Conservation (phyloP, 2,797 vertebrate genomes). For the Scarus forsteni region DNA sequence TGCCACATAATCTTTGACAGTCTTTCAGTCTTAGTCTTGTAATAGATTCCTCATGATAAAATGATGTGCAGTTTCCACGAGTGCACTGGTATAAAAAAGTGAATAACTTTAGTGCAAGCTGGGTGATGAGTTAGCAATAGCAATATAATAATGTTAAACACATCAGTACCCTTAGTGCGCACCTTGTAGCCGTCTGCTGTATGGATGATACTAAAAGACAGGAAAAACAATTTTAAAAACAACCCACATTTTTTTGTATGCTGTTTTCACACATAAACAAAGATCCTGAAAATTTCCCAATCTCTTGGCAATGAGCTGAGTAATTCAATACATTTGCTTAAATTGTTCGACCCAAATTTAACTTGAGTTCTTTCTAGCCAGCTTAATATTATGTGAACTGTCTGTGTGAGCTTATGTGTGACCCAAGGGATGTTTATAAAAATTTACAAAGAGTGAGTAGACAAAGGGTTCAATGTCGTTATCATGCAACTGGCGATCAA, state of each 20-base stretch:
- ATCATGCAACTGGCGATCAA: too few species aligned
- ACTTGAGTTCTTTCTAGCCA: too few species aligned
- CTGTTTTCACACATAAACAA: neutral
- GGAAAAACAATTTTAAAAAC: slow-evolving; percentile 16
- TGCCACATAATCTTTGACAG: neutral
- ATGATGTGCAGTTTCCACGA: slow-evolving; percentile 15
- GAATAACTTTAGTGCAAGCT: slow-evolving; percentile 13
- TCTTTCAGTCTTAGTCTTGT: neutral
- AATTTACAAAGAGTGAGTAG: too few species aligned
- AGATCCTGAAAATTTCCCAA: too few species aligned
- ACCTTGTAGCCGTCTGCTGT: slow-evolving; percentile 21
- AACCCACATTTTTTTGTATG: slow-evolving; percentile 5
- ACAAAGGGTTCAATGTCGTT: too few species aligned
- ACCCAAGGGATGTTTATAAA: too few species aligned
- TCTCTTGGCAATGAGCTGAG: too few species aligned
- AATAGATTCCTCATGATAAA: slow-evolving; percentile 14
- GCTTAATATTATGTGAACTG: too few species aligned
- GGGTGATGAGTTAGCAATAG: slow-evolving; percentile 19
- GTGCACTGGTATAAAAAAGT: slow-evolving; percentile 14
- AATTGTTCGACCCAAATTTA: too few species aligned
- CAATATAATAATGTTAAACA: slow-evolving; percentile 20
- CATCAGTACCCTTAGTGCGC: slow-evolving; percentile 19
- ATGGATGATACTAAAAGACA: slow-evolving; percentile 14
- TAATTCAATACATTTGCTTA: too few species aligned
- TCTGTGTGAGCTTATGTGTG: too few species aligned